A percentile compares a stretch with the other conserved stretches of the same genome.
Evolutionary conservation across 2,113 vertebrate species (phyloP).

Genomic region (Oryzias javanicus): DNA sequence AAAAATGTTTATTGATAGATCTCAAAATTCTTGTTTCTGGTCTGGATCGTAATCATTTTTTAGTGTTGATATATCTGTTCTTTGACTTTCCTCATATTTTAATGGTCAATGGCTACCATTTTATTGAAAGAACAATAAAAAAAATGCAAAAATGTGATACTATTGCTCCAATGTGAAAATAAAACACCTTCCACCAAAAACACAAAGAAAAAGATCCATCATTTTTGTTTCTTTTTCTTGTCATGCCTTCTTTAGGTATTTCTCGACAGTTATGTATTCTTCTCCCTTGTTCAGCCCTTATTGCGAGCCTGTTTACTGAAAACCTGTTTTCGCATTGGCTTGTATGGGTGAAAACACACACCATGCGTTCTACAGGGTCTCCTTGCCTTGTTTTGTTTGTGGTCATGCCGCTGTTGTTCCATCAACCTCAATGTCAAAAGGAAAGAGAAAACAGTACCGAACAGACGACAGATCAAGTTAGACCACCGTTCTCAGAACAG

Average conservation of each 20-base stretch:
- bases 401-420: conserved; percentile 33
- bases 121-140: too few relatives aligned
- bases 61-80: too few relatives aligned
- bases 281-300: conserved; percentile 23
- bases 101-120: too few relatives aligned
- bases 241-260: not conserved
- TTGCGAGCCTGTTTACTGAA: conserved; percentile 52
- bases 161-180: not conserved
- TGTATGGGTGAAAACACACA: conserved; percentile 38
- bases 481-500: not conserved
- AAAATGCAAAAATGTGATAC: too few relatives aligned
- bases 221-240: not conserved
- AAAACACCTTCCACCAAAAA: too few relatives aligned
- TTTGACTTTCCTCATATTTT: too few relatives aligned
- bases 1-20: too few relatives aligned
- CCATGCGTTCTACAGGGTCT: conserved; percentile 10
- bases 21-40: too few relatives aligned
- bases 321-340: conserved; percentile 29
- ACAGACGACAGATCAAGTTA: conserved; percentile 16
- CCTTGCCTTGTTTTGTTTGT: conserved; percentile 27
- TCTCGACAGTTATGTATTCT: not conserved
- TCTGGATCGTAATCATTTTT: too few relatives aligned
- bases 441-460: conserved; percentile 22
- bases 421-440: conserved; percentile 36
- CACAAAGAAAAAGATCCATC: not conserved